Evolutionary conservation across 2,113 vertebrate species (phyloP), one percentile per base, ranked within the genome.

Genomic region (Anguilla rostrata): DNA sequence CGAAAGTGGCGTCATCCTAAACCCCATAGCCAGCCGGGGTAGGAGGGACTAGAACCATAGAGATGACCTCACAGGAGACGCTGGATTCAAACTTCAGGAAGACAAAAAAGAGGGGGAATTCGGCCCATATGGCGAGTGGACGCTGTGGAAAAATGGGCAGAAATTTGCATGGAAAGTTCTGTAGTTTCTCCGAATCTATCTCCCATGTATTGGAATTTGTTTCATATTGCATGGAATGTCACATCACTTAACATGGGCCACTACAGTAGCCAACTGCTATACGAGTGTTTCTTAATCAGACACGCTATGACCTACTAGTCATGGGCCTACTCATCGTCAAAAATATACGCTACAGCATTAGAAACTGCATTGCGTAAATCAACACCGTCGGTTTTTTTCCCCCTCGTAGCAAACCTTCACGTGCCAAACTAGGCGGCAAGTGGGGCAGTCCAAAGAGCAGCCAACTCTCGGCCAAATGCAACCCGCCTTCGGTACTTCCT

Each of bases 1-100:
- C 91, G 89, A 88, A 92, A 90, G 93, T 96, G 96, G 96, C 96
- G 96, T 97, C 96, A 96, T 96, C 94, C 94, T 94, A 94, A 92
- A 94, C 90, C 91, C 93, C 94, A 93, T 88, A 90, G 46, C 88
- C 90, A 93, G 94, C 87, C 92, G 91, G 91, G 88, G 85, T 87
- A 83, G 87, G 90, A 86, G 87, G 89, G 91, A 85, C 87, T 90
- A 88, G 84, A 89, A 86, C 88, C 56, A 75, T 90, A 66, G 84
- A 39, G 87, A 81, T 86, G 82, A 86, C 82, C 43, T 86, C 85
- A 86, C 40, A 12, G 22, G 79, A 86, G 39, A 81, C n/a, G 53
- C 22, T 29, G 56, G 56, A 56, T 81, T 86, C 56, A 39, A 86
- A 60, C 84, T n/a, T 9, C 26, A 75, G 71, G 60, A 66, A 66